Evolutionary conservation across 1,140 invertebrate species (phyloP).

Genomic region (Periplaneta americana): DNA sequence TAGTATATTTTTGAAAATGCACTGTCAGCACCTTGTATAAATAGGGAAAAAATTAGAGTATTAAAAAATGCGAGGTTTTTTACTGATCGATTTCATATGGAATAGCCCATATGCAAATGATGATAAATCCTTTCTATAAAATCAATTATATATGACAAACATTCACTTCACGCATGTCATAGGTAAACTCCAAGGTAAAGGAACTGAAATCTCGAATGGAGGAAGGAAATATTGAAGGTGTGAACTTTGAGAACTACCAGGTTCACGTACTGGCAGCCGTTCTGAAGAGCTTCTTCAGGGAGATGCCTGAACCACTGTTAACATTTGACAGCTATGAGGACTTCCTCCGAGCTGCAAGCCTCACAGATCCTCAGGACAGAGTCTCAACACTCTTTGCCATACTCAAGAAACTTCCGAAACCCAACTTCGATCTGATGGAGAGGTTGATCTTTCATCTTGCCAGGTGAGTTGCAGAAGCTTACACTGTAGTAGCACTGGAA

Average conservation of each 20-base stretch:
- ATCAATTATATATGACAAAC: not conserved
- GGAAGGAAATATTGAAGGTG: conserved; percentile 59
- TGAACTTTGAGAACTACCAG: conserved; percentile 63
- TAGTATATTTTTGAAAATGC: no score
- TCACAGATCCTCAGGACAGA: conserved; percentile 75
- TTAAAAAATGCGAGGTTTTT: no score
- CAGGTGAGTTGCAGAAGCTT: no score
- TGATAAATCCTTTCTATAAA: not conserved
- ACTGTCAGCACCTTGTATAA: no score
- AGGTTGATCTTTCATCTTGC: conserved; percentile 90
- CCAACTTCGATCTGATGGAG: conserved; percentile 89
- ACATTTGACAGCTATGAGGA: conserved; percentile 94
- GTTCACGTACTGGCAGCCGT: conserved; percentile 88
- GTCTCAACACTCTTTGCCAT: conserved; percentile 80
- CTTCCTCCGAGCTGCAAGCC: conserved; percentile 79
- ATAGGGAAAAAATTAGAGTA: no score
- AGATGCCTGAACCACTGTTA: conserved; percentile 88
- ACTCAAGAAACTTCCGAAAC: conserved; percentile 81
- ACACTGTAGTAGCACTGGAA: no score
- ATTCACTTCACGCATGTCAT: conserved; percentile 12
- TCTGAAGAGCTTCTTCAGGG: conserved; percentile 87
- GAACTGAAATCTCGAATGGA: conserved; percentile 69
- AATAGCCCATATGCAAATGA: no score
- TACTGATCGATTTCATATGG: no score
- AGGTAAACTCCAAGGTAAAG: conserved; percentile 61